Percentiles rank a stretch among this genome's conserved stretches.
Conservation (phyloP, 2,888 invertebrate genomes). For the Acrobasis suavella region DNA sequence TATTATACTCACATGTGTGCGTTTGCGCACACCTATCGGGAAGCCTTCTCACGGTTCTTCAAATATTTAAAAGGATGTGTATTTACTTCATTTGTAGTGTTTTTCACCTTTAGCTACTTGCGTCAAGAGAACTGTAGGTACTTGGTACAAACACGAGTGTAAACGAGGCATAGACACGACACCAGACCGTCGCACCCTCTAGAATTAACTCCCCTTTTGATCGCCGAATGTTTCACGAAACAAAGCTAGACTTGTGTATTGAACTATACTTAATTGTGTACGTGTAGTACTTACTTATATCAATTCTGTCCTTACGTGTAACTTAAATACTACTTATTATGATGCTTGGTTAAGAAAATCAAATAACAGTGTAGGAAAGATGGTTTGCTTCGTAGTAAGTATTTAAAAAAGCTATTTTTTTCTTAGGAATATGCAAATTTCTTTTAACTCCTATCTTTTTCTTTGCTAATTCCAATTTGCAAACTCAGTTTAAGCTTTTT, state of each 20-base stretch:
- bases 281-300: too few species aligned
- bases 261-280: constrained; percentile 4
- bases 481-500: too few species aligned
- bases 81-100: constrained; percentile 4
- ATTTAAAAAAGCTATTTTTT: too few species aligned
- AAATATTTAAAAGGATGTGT: not conserved
- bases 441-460: too few species aligned
- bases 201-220: constrained; percentile 46
- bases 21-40: constrained; percentile 23
- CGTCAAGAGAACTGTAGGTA: not conserved
- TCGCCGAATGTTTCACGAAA: constrained; percentile 42
- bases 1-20: not conserved
- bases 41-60: constrained; percentile 8
- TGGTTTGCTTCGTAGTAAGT: too few species aligned
- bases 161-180: constrained; percentile 43
- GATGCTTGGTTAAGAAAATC: too few species aligned
- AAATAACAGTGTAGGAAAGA: too few species aligned
- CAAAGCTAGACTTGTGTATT: constrained; percentile 31
- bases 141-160: constrained; percentile 18
- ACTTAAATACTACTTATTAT: too few species aligned
- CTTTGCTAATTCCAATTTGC: too few species aligned
- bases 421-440: too few species aligned
- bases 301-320: too few species aligned
- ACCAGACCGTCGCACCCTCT: constrained; percentile 57
- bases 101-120: constrained; percentile 2